These are phyloP conservation scores for Oryzias woworae DNA, from an alignment of 2,113 vertebrate species.

Conservation along the genomic window DNA sequence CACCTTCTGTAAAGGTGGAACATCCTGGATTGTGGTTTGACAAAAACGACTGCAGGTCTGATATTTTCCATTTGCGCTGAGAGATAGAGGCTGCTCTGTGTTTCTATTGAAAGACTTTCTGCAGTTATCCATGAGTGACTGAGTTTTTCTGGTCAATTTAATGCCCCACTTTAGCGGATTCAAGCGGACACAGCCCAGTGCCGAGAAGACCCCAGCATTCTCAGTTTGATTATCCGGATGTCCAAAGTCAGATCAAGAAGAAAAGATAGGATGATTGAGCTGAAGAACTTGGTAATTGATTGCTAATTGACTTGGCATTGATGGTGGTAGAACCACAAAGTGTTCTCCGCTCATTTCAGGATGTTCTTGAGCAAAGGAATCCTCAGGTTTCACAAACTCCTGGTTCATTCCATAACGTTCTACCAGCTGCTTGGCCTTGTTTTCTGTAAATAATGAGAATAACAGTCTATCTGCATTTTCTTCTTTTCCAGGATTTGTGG, in stretches of 20 bases:
- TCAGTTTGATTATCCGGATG: conserved; percentile 41
- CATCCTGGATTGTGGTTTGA: conserved; percentile 61
- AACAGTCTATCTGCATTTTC: neutral
- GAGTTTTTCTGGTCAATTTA: conserved; percentile 40
- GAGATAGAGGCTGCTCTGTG: conserved; percentile 61
- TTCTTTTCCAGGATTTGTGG: conserved; percentile 11
- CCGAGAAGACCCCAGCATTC: conserved; percentile 35
- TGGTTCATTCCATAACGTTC: too few relatives aligned
- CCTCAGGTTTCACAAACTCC: too few relatives aligned
- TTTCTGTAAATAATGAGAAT: neutral
- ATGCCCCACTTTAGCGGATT: conserved; percentile 10
- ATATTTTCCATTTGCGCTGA: conserved; percentile 56
- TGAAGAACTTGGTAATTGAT: neutral
- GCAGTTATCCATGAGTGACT: conserved; percentile 36
- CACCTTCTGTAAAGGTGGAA: conserved; percentile 55
- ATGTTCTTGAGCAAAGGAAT: too few relatives aligned
- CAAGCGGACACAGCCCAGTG: conserved; percentile 11
- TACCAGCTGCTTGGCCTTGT: neutral
- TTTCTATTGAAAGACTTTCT: conserved; percentile 55
- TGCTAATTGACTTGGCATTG: too few relatives aligned
- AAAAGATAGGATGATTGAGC: neutral
- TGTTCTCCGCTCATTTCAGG: neutral
- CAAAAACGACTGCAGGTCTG: conserved; percentile 69
- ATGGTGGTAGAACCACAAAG: conserved; percentile 2
- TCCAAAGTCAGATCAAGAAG: conserved; percentile 22